These are phyloP conservation scores for Cynocephalus volans DNA, from an alignment of 2,113 vertebrate genomes.

Conservation along the genomic window DNA sequence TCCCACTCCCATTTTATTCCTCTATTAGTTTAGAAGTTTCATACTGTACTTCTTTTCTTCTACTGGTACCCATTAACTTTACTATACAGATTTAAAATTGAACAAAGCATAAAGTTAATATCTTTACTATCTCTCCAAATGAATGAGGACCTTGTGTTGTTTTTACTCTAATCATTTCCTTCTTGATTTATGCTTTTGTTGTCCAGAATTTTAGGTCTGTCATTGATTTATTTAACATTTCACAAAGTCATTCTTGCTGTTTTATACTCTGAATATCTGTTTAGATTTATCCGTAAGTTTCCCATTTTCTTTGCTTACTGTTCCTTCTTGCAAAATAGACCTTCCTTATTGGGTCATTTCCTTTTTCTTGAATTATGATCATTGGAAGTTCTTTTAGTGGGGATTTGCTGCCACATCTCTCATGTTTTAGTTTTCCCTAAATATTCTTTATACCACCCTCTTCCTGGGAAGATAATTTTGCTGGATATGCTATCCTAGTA, in stretches of 20 bases:
- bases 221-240: slow-evolving; percentile 20
- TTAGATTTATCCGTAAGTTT: neutral
- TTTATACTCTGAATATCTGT: neutral
- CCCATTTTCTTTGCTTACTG: neutral
- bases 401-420: neutral
- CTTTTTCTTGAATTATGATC: neutral
- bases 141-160: neutral
- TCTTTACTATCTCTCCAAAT: neutral
- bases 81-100: neutral
- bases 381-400: neutral
- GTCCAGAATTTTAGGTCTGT: neutral
- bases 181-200: neutral
- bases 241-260: neutral
- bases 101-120: neutral
- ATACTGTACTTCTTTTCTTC: neutral
- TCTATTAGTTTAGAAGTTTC: neutral
- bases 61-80: neutral
- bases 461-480: neutral
- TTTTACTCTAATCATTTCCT: neutral
- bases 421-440: neutral
- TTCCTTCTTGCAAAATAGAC: neutral
- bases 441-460: neutral
- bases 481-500: neutral
- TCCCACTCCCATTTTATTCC: neutral
- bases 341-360: neutral